Base-by-base conservation (phyloP, 2,113 vertebrate genomes). In the Ellobius talpinus region DNA sequence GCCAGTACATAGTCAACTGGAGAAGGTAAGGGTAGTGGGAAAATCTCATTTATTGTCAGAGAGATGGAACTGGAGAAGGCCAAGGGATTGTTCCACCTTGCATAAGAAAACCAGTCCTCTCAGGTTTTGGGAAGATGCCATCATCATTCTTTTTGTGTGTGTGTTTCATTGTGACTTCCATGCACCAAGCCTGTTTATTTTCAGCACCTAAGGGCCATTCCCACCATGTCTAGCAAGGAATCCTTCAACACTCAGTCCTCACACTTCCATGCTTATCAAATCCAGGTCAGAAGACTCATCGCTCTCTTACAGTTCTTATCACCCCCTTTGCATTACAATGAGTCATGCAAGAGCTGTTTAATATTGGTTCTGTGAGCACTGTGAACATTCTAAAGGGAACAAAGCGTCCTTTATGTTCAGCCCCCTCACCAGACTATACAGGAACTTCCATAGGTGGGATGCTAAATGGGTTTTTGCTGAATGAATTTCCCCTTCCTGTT, bases 401-500 rank as follows among this genome's bases (percentile, higher is more conserved):
- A 92, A 87, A 92, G 73, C 13, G 5, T 66, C 61, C 36, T 93
- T 94, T 77, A 68, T 93, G 68, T 55, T 63, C 55, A 78, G 42
- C 45, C 21, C 14, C 14, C 36, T 96, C 45, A 16, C n/a, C 11
- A 52, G 10, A 45, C 36, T 85, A 24, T 61, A 26, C 19, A 73
- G 21, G 61, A 72, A 72, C 58, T 85, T 97, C 47, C 63, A 61
- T 52, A 58, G 31, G 23, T 39, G 66, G 42, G 39, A 55, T 90
- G 63, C 26, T 89, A 87, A 87, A 78, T 31, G 66, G 16, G 45
- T 50, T 26, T 95, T 87, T 82, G 65, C 13, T 63, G 79, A 95
- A 70, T 90, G 58, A 63, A 81, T 81, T 93, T 90, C 14, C 7
- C 23, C 65, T 76, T 94, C 66, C 12, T 88, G 36, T 93, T 84